Evolutionary conservation across 2,888 invertebrate species (phyloP), one percentile per base, ranked within the genome.

Genomic region (Scaptomyza tumidula): DNA sequence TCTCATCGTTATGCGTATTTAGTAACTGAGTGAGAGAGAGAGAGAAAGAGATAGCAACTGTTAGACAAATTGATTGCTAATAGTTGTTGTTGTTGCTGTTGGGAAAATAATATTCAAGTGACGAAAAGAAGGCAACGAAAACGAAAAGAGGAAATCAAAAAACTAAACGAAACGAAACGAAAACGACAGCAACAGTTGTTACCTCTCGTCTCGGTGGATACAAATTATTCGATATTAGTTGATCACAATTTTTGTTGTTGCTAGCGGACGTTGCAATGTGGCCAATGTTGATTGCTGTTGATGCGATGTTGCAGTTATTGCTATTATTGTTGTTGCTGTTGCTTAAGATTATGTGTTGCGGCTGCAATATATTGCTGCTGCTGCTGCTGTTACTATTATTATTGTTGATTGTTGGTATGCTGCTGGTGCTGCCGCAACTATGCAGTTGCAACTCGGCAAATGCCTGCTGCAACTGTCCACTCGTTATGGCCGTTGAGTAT

Each of bases 181-280:
- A n/a, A n/a, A n/a, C n/a, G n/a, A 43, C 37, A 16, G 39, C 54
- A 39, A 39, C 16, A 33, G 9, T 33, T 54, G 53, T 33, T 55
- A 92, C 92, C 91, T 92, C 92, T 90, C 91, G 89, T 87, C 89
- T 90, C 88, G 91, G 91, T 90, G 91, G 91, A 88, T 91, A 90
- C 86, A 91, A 84, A 89, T 92, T 92, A 88, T 92, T 92, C 71
- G 92, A 88, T 90, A 91, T 89, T 79, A 90, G 86, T 82, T 91
- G 88, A 91, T 91, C 91, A 90, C 91, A 91, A 91, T 91, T 91
- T 88, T 88, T 91, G 88, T 88, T 91, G 88, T 88, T 91, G 77
- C 88, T 90, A 84, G 83, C 65, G 68, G 75, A 69, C 62, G 71
- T 65, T 37, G 71, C 72, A 41, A 66, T 75, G 67, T 69, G 71